Conservation (phyloP, 53 echinoderm and acorn worm species). For the Stichopus horrens region DNA sequence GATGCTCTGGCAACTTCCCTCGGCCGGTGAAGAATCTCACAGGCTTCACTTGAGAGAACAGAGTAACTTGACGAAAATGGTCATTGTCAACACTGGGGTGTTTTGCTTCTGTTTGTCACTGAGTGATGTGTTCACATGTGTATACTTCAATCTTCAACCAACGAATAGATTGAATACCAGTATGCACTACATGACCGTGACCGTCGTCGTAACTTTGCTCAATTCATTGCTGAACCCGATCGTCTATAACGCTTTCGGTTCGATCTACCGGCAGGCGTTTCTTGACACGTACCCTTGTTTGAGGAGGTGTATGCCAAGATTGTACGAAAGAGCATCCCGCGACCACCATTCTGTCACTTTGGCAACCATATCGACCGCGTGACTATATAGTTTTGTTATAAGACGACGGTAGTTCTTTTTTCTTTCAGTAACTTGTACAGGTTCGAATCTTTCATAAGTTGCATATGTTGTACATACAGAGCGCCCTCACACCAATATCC, state of each 20-base stretch:
- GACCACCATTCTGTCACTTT: too few species aligned
- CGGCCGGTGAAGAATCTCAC: background rate
- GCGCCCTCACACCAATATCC: too few species aligned
- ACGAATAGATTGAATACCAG: too few species aligned
- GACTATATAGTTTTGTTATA: too few species aligned
- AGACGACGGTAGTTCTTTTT: too few species aligned
- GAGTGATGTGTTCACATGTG: background rate
- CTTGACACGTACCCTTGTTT: background rate
- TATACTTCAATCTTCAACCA: background rate
- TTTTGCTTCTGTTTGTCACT: background rate
- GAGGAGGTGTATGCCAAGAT: background rate
- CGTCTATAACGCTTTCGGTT: background rate
- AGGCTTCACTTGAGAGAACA: background rate
- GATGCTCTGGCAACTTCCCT: background rate
- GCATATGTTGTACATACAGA: too few species aligned
- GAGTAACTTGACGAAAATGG: background rate
- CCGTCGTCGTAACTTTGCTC: background rate
- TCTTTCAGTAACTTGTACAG: too few species aligned
- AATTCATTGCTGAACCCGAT: background rate
- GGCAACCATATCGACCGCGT: too few species aligned
- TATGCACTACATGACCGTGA: background rate
- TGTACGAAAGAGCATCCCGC: too few species aligned
- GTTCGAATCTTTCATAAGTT: too few species aligned
- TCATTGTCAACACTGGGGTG: background rate
- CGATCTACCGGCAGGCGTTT: constrained; percentile 6